A percentile compares a stretch with the other conserved stretches of the same genome.
Conservation (phyloP, 2,888 invertebrate genomes). For the Erebia palarica region DNA sequence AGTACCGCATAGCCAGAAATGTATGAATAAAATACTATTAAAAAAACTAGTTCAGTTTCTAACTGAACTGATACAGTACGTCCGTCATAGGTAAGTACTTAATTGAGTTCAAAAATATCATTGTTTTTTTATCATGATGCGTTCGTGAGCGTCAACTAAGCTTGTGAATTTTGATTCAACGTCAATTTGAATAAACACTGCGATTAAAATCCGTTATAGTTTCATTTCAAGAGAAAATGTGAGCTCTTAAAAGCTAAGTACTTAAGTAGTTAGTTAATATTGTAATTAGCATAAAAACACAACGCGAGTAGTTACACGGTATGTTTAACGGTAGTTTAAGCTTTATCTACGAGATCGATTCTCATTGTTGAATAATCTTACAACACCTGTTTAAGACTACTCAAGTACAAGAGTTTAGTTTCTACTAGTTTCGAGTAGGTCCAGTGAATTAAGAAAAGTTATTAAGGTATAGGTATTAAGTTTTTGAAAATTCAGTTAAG, state of each 20-base stretch:
- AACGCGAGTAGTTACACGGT: constrained; percentile 12
- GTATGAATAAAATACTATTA: not conserved
- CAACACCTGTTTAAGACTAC: no score
- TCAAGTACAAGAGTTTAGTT: no score
- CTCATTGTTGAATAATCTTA: constrained; percentile 30
- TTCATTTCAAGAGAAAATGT: constrained; percentile 18
- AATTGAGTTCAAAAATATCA: not conserved
- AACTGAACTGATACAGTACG: not conserved
- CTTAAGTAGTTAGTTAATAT: constrained; percentile 2
- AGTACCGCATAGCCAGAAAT: not conserved
- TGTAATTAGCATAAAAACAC: constrained; percentile 20
- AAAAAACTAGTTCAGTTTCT: not conserved
- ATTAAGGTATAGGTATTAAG: no score
- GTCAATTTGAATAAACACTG: constrained; percentile 6
- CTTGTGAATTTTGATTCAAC: constrained; percentile 4
- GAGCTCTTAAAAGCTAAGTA: constrained; percentile 5
- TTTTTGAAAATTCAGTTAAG: no score
- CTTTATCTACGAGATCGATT: constrained; percentile 22
- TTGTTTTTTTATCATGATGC: not conserved
- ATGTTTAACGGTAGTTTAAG: constrained; percentile 18
- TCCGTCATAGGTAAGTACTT: not conserved
- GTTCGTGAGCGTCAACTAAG: not conserved
- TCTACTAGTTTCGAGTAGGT: no score
- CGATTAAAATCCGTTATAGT: constrained; percentile 17
- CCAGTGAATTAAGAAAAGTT: no score